phyloP scores from a whole-genome alignment of 2,113 vertebrate genomes.

The Anarhynchus alexandrinus region DNA sequence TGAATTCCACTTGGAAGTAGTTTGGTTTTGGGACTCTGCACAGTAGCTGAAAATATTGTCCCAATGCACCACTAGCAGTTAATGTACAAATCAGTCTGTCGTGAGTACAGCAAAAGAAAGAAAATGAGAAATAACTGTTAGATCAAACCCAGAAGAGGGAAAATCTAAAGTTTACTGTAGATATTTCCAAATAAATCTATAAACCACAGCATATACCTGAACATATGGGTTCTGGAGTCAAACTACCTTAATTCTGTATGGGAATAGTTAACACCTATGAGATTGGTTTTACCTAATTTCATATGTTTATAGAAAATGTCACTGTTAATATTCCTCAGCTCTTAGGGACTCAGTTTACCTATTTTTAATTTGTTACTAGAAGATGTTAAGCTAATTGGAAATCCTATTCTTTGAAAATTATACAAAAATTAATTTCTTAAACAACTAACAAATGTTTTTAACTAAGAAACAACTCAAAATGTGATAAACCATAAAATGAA shows the following conservation, averaged over 20 bases:
- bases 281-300: neutral
- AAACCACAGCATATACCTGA: neutral
- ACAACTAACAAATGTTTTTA: neutral
- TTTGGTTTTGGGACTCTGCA: neutral
- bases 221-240: neutral
- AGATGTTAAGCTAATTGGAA: neutral
- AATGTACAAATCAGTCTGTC: neutral
- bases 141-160: neutral
- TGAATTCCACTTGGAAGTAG: neutral
- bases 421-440: neutral
- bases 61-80: neutral
- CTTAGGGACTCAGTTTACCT: neutral
- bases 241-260: neutral
- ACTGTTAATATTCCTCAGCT: neutral
- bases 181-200: neutral
- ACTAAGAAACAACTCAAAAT: neutral
- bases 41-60: neutral
- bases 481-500: neutral
- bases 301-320: neutral
- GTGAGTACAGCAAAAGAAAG: neutral
- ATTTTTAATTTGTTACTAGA: neutral
- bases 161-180: neutral
- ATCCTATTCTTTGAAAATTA: neutral
- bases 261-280: neutral
- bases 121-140: neutral